Base-by-base conservation (phyloP, 1,140 invertebrate genomes). In the Camponotus pennsylvanicus region DNA sequence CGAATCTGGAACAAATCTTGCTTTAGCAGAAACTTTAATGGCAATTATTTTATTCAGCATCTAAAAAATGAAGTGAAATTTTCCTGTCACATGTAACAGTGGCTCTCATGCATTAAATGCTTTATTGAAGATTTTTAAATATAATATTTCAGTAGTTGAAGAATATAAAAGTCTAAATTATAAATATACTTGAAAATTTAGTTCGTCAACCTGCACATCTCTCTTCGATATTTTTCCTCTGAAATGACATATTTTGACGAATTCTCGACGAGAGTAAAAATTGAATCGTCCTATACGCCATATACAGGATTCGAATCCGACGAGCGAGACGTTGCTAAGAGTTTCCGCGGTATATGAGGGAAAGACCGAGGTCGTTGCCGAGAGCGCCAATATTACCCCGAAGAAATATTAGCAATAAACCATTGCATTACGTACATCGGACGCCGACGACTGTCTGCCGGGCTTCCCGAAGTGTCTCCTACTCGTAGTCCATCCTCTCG, bases 321-420 rank as follows among this genome's bases (percentile, higher is more conserved):
- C 52, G 52, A 27, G 27, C 34, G 70, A 45, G 37, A 55, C 49
- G 27, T 67, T 57, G 59, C 66, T 88, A 77, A 83, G 70, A 45
- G 34, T 71, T 69, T 45, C 57, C 66, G 21, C 42, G 49, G 40
- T 82, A 55, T 84, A 63, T 70, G 49, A 59, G 75, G 42, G 71
- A 83, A 73, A 73, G 71, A 27, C 70, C 55, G 73, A 63, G 64
- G 13, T 49, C 57, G 40, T 40, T 83, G 67, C 66, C 21, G 59
- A 84, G 85, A 70, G 59, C 80, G 55, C 73, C 86, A n/a, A 90
- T 90, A 90, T 90, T 90, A 86, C 86, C 27, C 45, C 37, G 66
- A 64, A 90, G 89, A 90, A 90, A 90, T 90, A 90, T 90, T 90
- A 90, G 86, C 89, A 70, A 90, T 90, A 90, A 90, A 90, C 61